Conservation (phyloP, 2,888 invertebrate genomes). For the Scelioninae gen. 1 region DNA sequence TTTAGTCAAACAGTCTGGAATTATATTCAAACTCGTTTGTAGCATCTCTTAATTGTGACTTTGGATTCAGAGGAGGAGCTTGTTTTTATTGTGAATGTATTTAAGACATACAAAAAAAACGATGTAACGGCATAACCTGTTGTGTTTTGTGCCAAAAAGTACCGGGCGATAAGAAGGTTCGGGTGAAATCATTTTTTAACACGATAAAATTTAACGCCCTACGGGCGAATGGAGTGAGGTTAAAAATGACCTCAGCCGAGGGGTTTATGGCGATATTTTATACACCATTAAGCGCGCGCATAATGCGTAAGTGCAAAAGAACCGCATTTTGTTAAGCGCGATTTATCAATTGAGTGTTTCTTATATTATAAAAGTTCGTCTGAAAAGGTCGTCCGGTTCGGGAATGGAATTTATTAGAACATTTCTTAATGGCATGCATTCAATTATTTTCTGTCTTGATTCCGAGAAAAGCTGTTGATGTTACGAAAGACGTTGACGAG, state of each 20-base stretch:
- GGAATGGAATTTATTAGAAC: conserved; percentile 44
- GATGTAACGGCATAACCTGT: conserved; percentile 75
- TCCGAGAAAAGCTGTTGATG: conserved; percentile 1
- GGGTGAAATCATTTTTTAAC: conserved; percentile 34
- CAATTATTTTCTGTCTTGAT: conserved; percentile 2
- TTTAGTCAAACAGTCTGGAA: conserved; percentile 1
- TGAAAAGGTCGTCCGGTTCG: conserved; percentile 37
- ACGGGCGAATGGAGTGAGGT: too few species aligned
- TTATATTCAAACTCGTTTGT: conserved; percentile 26
- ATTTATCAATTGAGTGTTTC: conserved; percentile 43
- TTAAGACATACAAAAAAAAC: conserved; percentile 66
- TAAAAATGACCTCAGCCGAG: conserved; percentile 31
- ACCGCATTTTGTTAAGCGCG: background rate
- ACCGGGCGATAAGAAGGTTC: background rate
- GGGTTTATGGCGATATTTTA: conserved; percentile 45
- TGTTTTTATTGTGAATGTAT: conserved; percentile 5
- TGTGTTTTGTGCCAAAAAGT: conserved; percentile 66
- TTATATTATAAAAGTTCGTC: conserved; percentile 28
- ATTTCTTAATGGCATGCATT: conserved; percentile 20
- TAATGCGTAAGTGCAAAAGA: conserved; percentile 17
- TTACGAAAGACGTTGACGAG: background rate
- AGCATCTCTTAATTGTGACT: conserved; percentile 21
- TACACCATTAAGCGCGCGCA: background rate
- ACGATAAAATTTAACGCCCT: background rate
- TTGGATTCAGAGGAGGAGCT: background rate